Base-by-base conservation (phyloP, 2,797 vertebrate genomes). In the Intellagama lesueurii region DNA sequence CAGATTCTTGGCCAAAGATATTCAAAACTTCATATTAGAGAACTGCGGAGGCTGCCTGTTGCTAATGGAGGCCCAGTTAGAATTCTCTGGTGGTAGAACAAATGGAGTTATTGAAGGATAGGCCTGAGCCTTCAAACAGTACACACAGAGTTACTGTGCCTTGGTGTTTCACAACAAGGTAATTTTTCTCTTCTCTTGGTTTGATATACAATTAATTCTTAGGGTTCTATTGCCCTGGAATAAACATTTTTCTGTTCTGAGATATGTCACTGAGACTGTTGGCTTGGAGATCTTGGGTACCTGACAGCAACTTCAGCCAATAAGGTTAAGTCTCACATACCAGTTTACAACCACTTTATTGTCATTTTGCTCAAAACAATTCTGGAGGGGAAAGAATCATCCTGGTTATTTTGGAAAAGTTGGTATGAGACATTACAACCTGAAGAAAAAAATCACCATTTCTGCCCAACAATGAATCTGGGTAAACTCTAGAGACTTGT, bases 401-500 rank as follows among this genome's bases (percentile, higher is more conserved):
- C 97, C 97, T 0, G 97, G 97, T 81, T 98, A 98, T 96, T 98
- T 98, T 73, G 98, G 97, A 28, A 98, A 98, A 93, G 97, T 98
- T 90, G 98, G 97, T 72, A 98, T 98, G 98, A 98, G 97, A 89
- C 97, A 98, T 89, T 98, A 98, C 89, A 97, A 98, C 88, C 92
- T 98, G 94, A 98, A 40, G 52, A 98, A 94, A 97, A 95, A n/a
- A 98, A 98, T 94, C 96, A 97, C 0, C 88, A 96, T 82, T 97
- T 97, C 95, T 98, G 97, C 92, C 97, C 98, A 86, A 98, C 97
- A 88, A 97, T 98, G 90, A 98, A 98, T 92, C 88, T 98, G 95
- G 98, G 98, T 95, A 98, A 98, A 94, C 97, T 98, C 77, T 97
- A 97, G 98, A 99, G 98, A 0, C 96, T 99, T 92, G 98, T 99